Evolutionary conservation across 2,113 vertebrate genomes (phyloP).

Genomic region (Pristiophorus japonicus): DNA sequence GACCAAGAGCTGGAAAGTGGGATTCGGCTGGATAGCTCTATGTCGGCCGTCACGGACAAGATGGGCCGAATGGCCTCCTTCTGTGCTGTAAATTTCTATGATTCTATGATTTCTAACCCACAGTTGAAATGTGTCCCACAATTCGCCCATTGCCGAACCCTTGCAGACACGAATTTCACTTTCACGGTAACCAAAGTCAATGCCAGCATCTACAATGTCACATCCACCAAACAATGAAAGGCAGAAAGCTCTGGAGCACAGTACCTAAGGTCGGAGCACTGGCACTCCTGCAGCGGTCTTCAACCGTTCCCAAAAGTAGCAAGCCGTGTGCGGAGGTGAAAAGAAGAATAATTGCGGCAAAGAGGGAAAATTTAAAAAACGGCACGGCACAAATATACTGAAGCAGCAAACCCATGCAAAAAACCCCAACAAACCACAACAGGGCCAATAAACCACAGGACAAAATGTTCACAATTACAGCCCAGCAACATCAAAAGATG

Average conservation of each 20-base stretch:
- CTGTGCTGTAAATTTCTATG: too few species aligned
- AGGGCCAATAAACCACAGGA: neutral
- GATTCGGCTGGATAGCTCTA: too few species aligned
- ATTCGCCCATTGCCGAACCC: neutral
- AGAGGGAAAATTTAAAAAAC: conserved; percentile 56
- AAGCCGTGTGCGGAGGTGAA: conserved; percentile 61
- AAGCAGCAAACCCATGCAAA: conserved; percentile 53
- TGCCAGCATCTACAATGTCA: neutral
- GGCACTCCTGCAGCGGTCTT: conserved; percentile 88
- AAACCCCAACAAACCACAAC: conserved; percentile 45
- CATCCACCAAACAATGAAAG: neutral
- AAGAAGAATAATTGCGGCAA: conserved; percentile 63
- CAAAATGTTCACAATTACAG: conserved; percentile 43
- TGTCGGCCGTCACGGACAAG: too few species aligned
- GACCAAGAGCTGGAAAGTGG: too few species aligned
- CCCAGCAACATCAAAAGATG: conserved; percentile 42
- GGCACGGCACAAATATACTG: conserved; percentile 51
- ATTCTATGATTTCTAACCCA: too few species aligned
- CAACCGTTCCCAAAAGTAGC: conserved; percentile 67
- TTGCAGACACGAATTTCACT: neutral
- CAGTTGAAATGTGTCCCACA: neutral
- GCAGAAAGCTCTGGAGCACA: conserved; percentile 50
- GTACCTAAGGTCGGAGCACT: conserved; percentile 93
- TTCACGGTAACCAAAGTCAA: neutral
- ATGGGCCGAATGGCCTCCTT: too few species aligned